Percentiles rank a stretch among this genome's conserved stretches.
Evolutionary conservation across 92 coral and sea anemone genomes (phyloP).

Genomic region (Anthopleura xanthogrammica): DNA sequence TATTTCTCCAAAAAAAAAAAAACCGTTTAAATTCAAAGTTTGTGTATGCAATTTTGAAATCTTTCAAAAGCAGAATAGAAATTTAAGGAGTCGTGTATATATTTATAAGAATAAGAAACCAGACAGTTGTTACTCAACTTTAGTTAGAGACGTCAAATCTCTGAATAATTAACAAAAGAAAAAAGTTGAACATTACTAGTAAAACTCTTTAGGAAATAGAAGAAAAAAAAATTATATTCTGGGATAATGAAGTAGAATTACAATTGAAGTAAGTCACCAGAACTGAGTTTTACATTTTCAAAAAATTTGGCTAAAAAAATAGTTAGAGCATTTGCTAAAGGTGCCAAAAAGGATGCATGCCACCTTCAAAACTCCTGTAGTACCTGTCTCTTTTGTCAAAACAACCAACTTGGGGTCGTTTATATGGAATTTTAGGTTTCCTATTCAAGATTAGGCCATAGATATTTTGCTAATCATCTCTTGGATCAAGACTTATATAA

Average conservation of each 20-base stretch:
- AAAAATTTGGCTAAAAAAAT: neutral
- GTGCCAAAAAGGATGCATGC: neutral
- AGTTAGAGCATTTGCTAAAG: neutral
- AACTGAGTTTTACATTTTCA: neutral
- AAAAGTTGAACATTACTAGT: neutral
- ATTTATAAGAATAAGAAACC: neutral
- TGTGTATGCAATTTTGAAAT: neutral
- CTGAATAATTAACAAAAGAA: neutral
- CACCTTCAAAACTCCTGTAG: neutral
- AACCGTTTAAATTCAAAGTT: no score
- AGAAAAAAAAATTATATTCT: no score
- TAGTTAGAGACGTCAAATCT: neutral
- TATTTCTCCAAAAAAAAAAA: neutral
- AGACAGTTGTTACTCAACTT: neutral
- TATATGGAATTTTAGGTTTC: neutral
- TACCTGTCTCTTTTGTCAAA: neutral
- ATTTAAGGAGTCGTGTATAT: no score
- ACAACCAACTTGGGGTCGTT: neutral
- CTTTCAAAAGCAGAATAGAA: neutral
- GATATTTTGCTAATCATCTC: neutral
- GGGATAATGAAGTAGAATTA: no score
- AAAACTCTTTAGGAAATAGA: no score
- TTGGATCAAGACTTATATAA: neutral
- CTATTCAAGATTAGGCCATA: neutral
- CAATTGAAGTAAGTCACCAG: neutral